Evolutionary conservation across 2,888 invertebrate genomes (phyloP), one percentile per base, ranked within the genome.

Genomic region (Prenolepis imparis): DNA sequence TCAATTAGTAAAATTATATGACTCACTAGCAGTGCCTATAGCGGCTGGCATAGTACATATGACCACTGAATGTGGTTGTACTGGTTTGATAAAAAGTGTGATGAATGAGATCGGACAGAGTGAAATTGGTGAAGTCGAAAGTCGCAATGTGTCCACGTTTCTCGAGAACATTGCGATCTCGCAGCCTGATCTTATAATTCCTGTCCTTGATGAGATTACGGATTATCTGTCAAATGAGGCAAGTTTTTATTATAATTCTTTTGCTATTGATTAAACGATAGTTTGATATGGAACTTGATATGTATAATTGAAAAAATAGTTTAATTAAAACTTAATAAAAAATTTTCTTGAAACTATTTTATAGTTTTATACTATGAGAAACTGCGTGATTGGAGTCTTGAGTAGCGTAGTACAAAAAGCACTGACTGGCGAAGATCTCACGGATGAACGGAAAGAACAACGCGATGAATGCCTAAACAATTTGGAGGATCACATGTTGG

Each of bases 311-410:
- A 3, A 24, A 5, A 24, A 3, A 18, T 32, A n/a, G 0, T 3
- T 36, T 64, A 18, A 5, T n/a, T 63, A 2, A 28, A 28, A 28
- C 28, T n/a, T n/a, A n/a, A n/a, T n/a, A n/a, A n/a, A n/a, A n/a
- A 28, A 28, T 28, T 28, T 28, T 28, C 3, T 28, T 28, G 15
- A 41, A 59, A 63, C 63, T 74, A 52, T 68, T 84, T 93, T 93
- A 36, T 91, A 96, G 96, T 95, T 96, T 28, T 96, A 96, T 91
- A 90, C 95, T 0, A 95, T 97, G 93, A 96, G 99, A 75, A 98
- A 97, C 94, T 97, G 98, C 91, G 97, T 98, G 55, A 95, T 99
- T 61, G 97, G 97, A 86, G 97, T 98, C 89, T 96, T 99, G 95
- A 97, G 97, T 52, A 97, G 98, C 93, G 96, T 98, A 18, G 95